phyloP scores from a whole-genome alignment of 2,113 vertebrate genomes.

The Plestiodon gilberti region DNA sequence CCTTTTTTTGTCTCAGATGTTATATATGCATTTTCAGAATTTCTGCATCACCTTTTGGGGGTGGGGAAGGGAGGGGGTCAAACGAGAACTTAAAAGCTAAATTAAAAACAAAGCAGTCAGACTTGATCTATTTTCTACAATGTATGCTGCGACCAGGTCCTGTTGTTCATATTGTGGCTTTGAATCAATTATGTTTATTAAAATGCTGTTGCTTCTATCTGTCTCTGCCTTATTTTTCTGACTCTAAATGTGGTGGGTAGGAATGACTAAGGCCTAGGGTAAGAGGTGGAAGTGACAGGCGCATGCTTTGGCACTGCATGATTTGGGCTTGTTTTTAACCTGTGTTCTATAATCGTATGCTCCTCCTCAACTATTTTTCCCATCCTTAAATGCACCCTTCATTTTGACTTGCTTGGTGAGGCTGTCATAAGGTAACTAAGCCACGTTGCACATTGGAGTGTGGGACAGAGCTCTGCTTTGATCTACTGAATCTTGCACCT shows the following conservation, averaged over 20 bases:
- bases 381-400: background rate
- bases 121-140: conserved; percentile 87
- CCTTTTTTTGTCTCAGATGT: conserved; percentile 27
- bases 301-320: background rate
- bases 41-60: conserved; percentile 27
- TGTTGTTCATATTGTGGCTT: conserved; percentile 90
- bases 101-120: conserved; percentile 70
- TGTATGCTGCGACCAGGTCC: conserved; percentile 86
- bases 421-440: background rate
- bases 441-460: background rate
- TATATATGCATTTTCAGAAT: conserved; percentile 38
- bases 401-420: background rate
- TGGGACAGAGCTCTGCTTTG: background rate
- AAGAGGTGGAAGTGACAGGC: background rate
- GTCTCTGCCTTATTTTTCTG: conserved; percentile 42
- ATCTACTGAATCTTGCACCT: background rate
- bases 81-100: conserved; percentile 61
- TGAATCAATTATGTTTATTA: conserved; percentile 92
- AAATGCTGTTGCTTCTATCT: conserved; percentile 90
- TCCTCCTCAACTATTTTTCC: background rate
- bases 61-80: background rate
- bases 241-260: background rate
- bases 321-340: background rate
- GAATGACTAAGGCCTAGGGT: background rate
- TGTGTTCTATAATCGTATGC: background rate